Base-by-base conservation (phyloP, 1,140 invertebrate genomes). In the Aphaenogaster floridana region DNA sequence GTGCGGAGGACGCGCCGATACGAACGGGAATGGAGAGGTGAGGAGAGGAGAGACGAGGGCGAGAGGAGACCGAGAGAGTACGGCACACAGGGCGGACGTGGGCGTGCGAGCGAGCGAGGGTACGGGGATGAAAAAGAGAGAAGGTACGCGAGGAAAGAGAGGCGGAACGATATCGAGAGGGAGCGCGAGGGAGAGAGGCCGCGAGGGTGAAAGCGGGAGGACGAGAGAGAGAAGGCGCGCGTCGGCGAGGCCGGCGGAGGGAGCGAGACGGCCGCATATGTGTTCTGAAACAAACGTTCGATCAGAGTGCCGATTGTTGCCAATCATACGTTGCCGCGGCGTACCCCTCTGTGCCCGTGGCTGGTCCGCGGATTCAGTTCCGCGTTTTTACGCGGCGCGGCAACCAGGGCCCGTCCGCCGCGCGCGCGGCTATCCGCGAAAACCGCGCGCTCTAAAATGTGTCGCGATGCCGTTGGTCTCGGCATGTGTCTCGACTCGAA, bases 281-380 rank as follows among this genome's bases (percentile, higher is more conserved):
- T 93, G 90, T 93, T 92, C 92, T 92, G 93, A 94, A 95, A 94
- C 94, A 94, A 95, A 94, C 93, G 93, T 95, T 95, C 93, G 94
- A 95, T 94, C 94, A 94, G 94, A 93, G 94, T 94, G 93, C 94
- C 94, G 94, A 95, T 95, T 95, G 94, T 95, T 95, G 94, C 94
- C 94, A 95, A 95, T 95, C 94, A 95, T 94, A 95, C 94, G 93
- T 94, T 94, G 92, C 93, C 93, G 91, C 93, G 89, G 87, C 88
- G 79, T 85, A 90, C 86, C 90, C 93, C 93, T 93, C 93, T 92
- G 91, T 93, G 89, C 74, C 84, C 90, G 89, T 91, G 89, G 90
- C 90, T 88, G 84, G 87, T 87, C 92, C 90, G 92, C 93, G 92
- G 90, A 93, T 93, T 95, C 94, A 95, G 94, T 95, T 94, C 92